Percentiles rank a stretch among this genome's conserved stretches.
phyloP scores from a whole-genome alignment of 2,888 invertebrate genomes.

The Doris montereyensis region DNA sequence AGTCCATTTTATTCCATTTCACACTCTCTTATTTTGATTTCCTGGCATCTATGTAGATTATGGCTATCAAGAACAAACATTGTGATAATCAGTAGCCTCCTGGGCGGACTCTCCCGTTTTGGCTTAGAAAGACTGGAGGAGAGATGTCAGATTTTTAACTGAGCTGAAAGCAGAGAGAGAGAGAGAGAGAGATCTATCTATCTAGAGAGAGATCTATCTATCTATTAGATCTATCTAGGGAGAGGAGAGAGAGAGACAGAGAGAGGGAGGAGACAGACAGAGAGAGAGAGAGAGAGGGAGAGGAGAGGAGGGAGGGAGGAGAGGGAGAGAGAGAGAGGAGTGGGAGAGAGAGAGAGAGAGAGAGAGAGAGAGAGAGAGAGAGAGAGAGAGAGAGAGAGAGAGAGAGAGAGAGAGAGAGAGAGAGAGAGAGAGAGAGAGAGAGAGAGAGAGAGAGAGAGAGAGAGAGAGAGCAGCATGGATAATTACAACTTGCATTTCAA shows the following conservation, averaged over 20 bases:
- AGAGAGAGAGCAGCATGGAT: background rate
- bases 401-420: constrained; percentile 23
- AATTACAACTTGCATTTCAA: background rate
- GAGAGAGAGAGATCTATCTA: no score
- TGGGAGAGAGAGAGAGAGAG: constrained; percentile 1
- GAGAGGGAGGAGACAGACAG: background rate
- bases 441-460: constrained; percentile 16
- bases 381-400: background rate
- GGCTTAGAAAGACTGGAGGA: no score
- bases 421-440: constrained; percentile 25
- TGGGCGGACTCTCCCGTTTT: no score
- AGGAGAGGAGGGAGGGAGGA: constrained; percentile 7
- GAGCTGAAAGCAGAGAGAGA: background rate
- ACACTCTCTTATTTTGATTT: constrained; percentile 13
- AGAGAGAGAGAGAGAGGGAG: background rate
- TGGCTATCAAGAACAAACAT: background rate
- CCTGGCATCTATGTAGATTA: constrained; percentile 15
- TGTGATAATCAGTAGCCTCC: no score
- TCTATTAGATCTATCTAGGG: no score
- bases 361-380: constrained; percentile 8
- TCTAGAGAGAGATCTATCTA: no score
- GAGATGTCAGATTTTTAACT: background rate
- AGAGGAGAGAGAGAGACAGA: background rate
- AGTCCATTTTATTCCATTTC: no score
- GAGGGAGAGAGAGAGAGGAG: background rate